Conservation (phyloP, 2,113 vertebrate species). For the Notarius quadriscutis region DNA sequence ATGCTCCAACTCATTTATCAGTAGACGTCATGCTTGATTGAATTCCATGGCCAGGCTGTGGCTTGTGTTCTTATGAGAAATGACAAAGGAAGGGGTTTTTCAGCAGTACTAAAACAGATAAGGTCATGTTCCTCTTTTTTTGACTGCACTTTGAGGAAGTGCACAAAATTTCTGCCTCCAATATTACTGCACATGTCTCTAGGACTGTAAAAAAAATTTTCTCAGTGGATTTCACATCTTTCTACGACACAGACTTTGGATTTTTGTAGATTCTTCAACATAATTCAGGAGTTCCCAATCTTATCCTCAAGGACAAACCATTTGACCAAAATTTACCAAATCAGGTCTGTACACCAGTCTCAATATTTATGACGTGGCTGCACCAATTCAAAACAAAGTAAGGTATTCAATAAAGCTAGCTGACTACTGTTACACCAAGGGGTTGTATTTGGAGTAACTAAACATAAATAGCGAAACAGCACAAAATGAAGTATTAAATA, state of each 20-base stretch:
- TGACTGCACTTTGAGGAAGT: not conserved
- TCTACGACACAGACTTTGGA: not conserved
- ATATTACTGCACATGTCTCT: not conserved
- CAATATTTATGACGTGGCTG: too few species aligned
- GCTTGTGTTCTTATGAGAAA: not conserved
- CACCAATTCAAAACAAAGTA: not conserved
- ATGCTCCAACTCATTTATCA: not conserved
- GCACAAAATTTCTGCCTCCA: not conserved
- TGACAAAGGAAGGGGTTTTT: not conserved
- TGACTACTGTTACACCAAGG: not conserved
- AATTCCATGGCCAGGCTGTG: not conserved
- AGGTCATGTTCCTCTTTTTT: not conserved
- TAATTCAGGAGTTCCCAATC: not conserved
- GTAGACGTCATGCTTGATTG: not conserved
- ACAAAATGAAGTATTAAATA: not conserved
- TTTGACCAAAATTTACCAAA: not conserved
- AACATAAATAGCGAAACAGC: not conserved
- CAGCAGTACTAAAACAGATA: conserved; percentile 1
- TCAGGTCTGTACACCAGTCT: not conserved
- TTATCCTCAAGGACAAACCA: not conserved
- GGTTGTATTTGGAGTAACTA: not conserved
- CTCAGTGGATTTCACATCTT: not conserved
- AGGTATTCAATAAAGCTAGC: not conserved
- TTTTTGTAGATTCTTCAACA: not conserved
- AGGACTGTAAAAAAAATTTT: too few species aligned